Percentiles rank a stretch among this genome's conserved stretches.
Conservation (phyloP, 2,888 invertebrate species). For the Pammene aurita region DNA sequence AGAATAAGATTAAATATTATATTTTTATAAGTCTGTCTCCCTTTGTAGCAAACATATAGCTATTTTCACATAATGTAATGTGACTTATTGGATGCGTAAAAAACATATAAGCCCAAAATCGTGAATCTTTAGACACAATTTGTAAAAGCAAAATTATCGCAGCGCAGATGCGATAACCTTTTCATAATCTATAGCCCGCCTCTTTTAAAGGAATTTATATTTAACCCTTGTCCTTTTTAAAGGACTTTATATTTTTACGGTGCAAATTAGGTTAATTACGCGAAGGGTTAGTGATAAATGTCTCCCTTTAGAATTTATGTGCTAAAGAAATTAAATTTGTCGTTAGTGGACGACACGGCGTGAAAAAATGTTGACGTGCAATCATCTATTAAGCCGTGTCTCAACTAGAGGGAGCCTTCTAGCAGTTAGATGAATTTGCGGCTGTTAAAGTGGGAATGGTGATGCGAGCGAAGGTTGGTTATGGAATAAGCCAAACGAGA, state of each 20-base stretch:
- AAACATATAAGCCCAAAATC: neutral
- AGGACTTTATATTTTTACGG: slow-evolving; percentile 49
- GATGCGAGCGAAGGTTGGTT: neutral
- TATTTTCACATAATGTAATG: neutral
- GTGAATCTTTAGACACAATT: slow-evolving; percentile 15
- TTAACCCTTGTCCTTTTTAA: slow-evolving; percentile 38
- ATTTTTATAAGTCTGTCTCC: too few relatives aligned
- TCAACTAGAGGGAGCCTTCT: neutral
- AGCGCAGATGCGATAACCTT: slow-evolving; percentile 33
- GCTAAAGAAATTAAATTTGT: slow-evolving; percentile 64
- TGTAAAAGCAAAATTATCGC: slow-evolving; percentile 36
- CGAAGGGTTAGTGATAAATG: slow-evolving; percentile 69
- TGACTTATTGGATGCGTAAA: neutral
- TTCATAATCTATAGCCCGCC: slow-evolving; percentile 38
- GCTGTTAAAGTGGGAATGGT: neutral
- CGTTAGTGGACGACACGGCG: slow-evolving; percentile 60
- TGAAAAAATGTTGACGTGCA: slow-evolving; percentile 57
- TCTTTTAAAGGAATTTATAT: slow-evolving; percentile 38
- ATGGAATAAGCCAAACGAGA: too few relatives aligned
- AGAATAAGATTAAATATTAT: too few relatives aligned
- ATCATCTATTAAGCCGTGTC: slow-evolving; percentile 17
- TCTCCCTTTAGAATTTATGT: slow-evolving; percentile 66
- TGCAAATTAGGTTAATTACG: slow-evolving; percentile 69
- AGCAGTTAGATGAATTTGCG: neutral
- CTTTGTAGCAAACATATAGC: neutral